A percentile compares a stretch with the other conserved stretches of the same genome.
Conservation (phyloP, 2,888 invertebrate species). For the Hermodice carunculata region DNA sequence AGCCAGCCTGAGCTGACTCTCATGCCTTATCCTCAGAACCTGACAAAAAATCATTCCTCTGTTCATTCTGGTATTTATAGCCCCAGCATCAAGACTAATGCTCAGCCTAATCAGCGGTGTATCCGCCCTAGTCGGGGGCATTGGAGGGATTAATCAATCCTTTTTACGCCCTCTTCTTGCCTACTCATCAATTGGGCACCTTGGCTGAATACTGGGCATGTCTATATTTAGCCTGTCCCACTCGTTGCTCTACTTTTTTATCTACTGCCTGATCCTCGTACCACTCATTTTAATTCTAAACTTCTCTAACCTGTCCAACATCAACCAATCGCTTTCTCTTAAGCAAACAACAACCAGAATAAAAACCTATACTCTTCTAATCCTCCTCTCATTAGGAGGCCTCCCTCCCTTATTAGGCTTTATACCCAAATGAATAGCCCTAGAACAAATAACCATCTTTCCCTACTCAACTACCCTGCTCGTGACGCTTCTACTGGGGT, state of each 20-base stretch:
- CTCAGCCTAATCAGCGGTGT: too few species aligned
- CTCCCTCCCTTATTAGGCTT: conserved; percentile 38
- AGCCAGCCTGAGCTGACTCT: conserved; percentile 24
- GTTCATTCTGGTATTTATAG: conserved; percentile 18
- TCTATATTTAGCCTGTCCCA: not conserved
- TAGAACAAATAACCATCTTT: not conserved
- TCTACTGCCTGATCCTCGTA: conserved; percentile 15
- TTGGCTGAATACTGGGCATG: conserved; percentile 38
- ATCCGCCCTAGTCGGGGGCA: conserved; percentile 34
- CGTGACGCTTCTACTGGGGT: conserved; percentile 23
- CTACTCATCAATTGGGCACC: conserved; percentile 44
- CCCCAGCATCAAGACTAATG: too few species aligned
- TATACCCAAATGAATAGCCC: conserved; percentile 33
- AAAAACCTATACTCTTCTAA: not conserved
- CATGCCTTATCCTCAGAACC: conserved; percentile 28
- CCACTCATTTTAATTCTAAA: conserved; percentile 20
- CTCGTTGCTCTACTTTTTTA: conserved; percentile 21
- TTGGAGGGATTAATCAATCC: conserved; percentile 35
- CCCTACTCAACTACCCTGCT: not conserved
- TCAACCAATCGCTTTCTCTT: too few species aligned
- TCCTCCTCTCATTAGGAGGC: conserved; percentile 31
- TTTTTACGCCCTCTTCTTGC: conserved; percentile 35
- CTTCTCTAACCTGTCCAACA: too few species aligned
- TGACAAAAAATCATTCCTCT: conserved; percentile 35
- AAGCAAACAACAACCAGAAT: not conserved